phyloP scores from a whole-genome alignment of 2,888 invertebrate genomes.

The Parascotia fuliginaria region DNA sequence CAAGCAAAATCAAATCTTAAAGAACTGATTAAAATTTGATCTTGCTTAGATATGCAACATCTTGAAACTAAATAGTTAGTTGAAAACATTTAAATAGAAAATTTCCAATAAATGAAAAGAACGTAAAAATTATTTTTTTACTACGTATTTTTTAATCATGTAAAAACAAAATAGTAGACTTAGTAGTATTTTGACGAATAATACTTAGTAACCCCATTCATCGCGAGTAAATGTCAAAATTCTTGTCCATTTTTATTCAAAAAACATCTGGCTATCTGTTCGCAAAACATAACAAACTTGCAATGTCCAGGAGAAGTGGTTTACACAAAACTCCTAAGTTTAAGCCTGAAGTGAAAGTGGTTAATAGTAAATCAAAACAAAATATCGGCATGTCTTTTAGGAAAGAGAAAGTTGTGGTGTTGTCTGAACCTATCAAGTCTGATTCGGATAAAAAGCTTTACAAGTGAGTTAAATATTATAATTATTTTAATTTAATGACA shows the following conservation, averaged over 20 bases:
- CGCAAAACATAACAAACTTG: conserved; percentile 50
- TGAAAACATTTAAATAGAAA: too few relatives aligned
- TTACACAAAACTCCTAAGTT: conserved; percentile 72
- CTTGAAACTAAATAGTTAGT: too few relatives aligned
- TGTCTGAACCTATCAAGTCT: conserved; percentile 89
- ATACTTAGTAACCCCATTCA: conserved; percentile 46
- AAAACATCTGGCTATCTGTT: conserved; percentile 69
- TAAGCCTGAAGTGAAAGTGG: conserved; percentile 70
- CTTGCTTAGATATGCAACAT: too few relatives aligned
- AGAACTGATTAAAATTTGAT: too few relatives aligned
- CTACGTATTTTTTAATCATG: too few relatives aligned
- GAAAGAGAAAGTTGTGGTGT: conserved; percentile 75
- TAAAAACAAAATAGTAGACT: background rate
- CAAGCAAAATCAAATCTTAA: too few relatives aligned
- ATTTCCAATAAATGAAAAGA: too few relatives aligned
- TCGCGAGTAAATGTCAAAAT: conserved; percentile 78
- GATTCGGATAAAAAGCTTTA: conserved; percentile 92
- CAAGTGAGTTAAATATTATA: conserved; percentile 80
- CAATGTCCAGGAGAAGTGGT: conserved; percentile 75
- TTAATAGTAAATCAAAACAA: conserved; percentile 55
- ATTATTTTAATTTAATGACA: too few relatives aligned
- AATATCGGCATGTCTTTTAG: conserved; percentile 51
- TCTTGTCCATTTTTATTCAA: conserved; percentile 75
- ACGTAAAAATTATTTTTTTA: too few relatives aligned
- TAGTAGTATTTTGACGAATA: conserved; percentile 11